Evolutionary conservation across 1,140 invertebrate species (phyloP).

Genomic region (Ips typographus): DNA sequence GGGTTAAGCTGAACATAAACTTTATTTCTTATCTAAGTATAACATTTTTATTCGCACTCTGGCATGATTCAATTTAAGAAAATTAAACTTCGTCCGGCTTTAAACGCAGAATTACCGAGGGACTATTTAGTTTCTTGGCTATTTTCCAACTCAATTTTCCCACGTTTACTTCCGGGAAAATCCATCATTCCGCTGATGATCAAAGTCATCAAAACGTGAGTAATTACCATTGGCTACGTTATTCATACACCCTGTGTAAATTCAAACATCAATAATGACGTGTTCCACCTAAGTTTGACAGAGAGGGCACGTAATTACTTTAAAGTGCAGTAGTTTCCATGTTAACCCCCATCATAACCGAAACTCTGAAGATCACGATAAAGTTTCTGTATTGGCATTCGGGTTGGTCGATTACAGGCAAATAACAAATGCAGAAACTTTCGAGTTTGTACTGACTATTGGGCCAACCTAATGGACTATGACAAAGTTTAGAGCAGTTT

Average conservation of each 20-base stretch:
- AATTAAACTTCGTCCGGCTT: slow-evolving; percentile 34
- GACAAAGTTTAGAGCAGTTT: slow-evolving; percentile 30
- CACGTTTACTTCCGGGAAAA: slow-evolving; percentile 30
- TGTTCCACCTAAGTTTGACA: slow-evolving; percentile 9
- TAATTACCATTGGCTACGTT: slow-evolving; percentile 22
- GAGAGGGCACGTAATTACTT: slow-evolving; percentile 3
- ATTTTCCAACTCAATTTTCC: slow-evolving; percentile 34
- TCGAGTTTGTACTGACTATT: slow-evolving; percentile 19
- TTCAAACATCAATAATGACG: not conserved
- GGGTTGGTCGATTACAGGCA: slow-evolving; percentile 28
- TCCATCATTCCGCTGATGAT: slow-evolving; percentile 30
- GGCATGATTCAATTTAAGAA: slow-evolving; percentile 36
- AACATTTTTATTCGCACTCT: slow-evolving; percentile 31
- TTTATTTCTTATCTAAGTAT: slow-evolving; percentile 25
- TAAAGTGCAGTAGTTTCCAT: slow-evolving; percentile 5
- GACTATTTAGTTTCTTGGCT: slow-evolving; percentile 34
- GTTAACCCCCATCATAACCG: not conserved
- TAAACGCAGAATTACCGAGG: slow-evolving; percentile 34
- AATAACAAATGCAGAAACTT: slow-evolving; percentile 35
- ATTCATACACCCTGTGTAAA: slow-evolving; percentile 2
- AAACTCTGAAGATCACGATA: slow-evolving; percentile 15
- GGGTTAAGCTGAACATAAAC: slow-evolving; percentile 9
- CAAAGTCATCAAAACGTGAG: slow-evolving; percentile 29
- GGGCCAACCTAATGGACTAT: slow-evolving; percentile 20
- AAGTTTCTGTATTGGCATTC: slow-evolving; percentile 26